Conservation (phyloP, 2,113 vertebrate genomes). For the Egretta garzetta region DNA sequence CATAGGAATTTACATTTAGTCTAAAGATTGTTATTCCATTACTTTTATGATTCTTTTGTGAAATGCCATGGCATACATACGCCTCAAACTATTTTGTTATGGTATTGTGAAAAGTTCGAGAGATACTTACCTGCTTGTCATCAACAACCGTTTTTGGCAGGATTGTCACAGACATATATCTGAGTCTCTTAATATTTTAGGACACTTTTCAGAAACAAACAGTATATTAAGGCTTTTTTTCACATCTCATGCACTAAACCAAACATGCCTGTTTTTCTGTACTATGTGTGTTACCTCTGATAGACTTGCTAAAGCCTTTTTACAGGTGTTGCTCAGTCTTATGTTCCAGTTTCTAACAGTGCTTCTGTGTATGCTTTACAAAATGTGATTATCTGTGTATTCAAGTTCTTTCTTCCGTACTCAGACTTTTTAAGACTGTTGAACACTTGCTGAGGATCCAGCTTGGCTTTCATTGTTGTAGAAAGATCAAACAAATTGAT, state of each 20-base stretch:
- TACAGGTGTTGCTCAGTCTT: not conserved
- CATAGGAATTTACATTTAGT: not conserved
- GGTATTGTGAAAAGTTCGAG: not conserved
- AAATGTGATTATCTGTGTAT: not conserved
- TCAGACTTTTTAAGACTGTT: not conserved
- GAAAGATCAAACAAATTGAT: not conserved
- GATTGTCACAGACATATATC: not conserved
- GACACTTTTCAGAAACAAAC: not conserved
- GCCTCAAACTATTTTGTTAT: not conserved
- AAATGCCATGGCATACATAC: not conserved
- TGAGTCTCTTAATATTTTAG: not conserved
- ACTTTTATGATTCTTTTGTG: not conserved
- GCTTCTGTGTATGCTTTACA: not conserved
- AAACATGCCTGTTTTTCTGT: not conserved
- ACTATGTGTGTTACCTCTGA: not conserved
- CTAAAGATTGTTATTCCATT: not conserved
- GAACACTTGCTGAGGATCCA: not conserved
- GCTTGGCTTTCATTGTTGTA: not conserved
- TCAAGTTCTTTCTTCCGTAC: not conserved
- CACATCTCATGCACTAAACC: not conserved
- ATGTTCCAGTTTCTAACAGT: not conserved
- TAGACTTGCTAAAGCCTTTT: not conserved
- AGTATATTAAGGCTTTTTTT: not conserved
- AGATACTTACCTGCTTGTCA: not conserved
- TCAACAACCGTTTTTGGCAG: not conserved